These are phyloP conservation scores for Spialia ferax DNA, from an alignment of 2,888 invertebrate species.

Conservation along the genomic window DNA sequence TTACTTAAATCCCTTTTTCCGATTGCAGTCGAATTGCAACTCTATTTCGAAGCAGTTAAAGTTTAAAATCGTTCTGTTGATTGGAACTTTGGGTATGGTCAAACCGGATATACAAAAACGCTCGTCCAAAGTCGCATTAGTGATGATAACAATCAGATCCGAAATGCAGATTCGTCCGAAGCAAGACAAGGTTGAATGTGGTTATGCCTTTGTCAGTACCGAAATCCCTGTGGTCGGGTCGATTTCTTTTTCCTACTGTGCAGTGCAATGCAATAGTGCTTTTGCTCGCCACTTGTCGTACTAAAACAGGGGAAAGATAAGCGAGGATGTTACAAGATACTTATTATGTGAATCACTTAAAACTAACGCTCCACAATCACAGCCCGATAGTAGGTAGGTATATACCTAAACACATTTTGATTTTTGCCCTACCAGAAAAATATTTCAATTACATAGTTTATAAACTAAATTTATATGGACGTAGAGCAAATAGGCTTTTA, in stretches of 20 bases:
- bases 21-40: slow-evolving; percentile 41
- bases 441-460: no score
- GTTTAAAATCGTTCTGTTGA: slow-evolving; percentile 18
- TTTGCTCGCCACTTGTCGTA: not conserved
- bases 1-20: slow-evolving; percentile 50
- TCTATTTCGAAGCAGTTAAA: slow-evolving; percentile 33
- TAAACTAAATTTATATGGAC: no score
- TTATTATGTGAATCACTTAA: no score
- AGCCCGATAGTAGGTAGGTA: no score
- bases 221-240: not conserved
- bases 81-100: slow-evolving; percentile 37
- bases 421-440: no score
- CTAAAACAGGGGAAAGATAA: not conserved
- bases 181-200: slow-evolving; percentile 51
- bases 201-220: slow-evolving; percentile 46
- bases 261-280: slow-evolving; percentile 23
- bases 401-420: no score
- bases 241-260: slow-evolving; percentile 22
- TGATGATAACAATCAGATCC: slow-evolving; percentile 78
- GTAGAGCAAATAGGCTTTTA: no score
- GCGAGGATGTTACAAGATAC: not conserved
- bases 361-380: no score
- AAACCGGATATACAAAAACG: slow-evolving; percentile 65
- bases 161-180: slow-evolving; percentile 70
- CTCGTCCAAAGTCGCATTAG: slow-evolving; percentile 62